Evolutionary conservation across 2,797 vertebrate genomes (phyloP).

Genomic region (Avahi laniger): DNA sequence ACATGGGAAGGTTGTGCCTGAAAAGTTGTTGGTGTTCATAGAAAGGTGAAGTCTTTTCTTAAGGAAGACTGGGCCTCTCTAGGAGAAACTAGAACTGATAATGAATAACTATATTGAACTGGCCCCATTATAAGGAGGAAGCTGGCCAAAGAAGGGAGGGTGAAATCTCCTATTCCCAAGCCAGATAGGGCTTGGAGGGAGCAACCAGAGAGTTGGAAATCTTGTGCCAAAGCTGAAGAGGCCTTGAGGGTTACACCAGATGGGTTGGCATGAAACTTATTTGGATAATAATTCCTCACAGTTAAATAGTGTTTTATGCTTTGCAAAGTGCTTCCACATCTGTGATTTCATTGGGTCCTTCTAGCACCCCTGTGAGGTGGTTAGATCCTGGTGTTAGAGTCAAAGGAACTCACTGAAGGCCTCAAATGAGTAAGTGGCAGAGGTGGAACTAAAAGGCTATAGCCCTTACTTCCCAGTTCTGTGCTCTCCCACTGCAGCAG

Average conservation of each 20-base stretch:
- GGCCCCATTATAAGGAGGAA: constrained; percentile 33
- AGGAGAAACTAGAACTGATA: constrained; percentile 5
- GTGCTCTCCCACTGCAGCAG: not conserved
- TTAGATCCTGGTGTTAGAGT: not conserved
- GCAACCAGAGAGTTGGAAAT: not conserved
- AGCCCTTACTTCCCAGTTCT: not conserved
- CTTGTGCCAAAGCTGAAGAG: constrained; percentile 35
- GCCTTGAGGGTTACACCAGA: constrained; percentile 34
- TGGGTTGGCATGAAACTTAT: constrained; percentile 21
- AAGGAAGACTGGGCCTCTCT: not conserved
- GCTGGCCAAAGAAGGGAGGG: not conserved
- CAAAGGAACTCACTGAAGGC: constrained; percentile 11
- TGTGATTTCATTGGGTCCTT: constrained; percentile 34
- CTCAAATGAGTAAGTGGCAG: not conserved
- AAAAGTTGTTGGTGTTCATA: constrained; percentile 39
- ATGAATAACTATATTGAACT: constrained; percentile 47
- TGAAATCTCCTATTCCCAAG: not conserved
- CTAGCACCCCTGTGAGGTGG: not conserved
- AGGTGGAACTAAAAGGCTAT: not conserved
- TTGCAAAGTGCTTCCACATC: constrained; percentile 43
- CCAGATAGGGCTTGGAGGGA: not conserved
- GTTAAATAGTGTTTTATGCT: not conserved
- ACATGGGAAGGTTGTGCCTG: not conserved
- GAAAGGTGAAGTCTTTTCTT: not conserved
- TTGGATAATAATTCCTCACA: constrained; percentile 50